phyloP scores from a whole-genome alignment of 2,888 invertebrate species.

The Coenonympha glycerion region DNA sequence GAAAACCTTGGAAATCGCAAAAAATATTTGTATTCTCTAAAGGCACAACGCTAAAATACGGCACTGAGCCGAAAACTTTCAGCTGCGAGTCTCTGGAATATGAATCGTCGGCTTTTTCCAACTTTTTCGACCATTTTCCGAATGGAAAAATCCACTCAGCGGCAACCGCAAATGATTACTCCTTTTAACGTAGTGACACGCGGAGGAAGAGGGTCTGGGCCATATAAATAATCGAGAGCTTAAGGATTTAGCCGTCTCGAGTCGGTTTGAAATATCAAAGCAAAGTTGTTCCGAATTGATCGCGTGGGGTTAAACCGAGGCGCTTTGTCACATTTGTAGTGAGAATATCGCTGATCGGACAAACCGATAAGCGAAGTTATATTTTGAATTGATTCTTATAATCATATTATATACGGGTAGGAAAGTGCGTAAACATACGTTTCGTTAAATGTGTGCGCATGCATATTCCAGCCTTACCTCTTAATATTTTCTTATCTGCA shows the following conservation, averaged over 20 bases:
- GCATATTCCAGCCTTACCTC: conserved; percentile 38
- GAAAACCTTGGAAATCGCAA: no score
- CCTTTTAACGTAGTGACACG: conserved; percentile 50
- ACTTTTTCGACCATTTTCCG: conserved; percentile 63
- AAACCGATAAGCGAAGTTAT: conserved; percentile 10
- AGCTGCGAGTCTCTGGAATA: conserved; percentile 57
- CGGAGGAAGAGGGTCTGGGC: conserved; percentile 40
- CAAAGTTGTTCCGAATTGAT: conserved; percentile 55
- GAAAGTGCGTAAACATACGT: background rate
- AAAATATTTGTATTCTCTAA: conserved; percentile 30
- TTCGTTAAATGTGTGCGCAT: background rate
- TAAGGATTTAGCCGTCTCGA: conserved; percentile 55
- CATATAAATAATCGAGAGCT: conserved; percentile 69
- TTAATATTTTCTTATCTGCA: conserved; percentile 37
- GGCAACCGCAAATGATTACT: conserved; percentile 65
- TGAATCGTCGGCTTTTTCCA: conserved; percentile 55
- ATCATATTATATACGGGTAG: background rate
- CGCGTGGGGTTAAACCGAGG: conserved; percentile 31
- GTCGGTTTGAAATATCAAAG: conserved; percentile 44
- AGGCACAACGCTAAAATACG: conserved; percentile 29
- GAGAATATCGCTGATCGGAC: conserved; percentile 18
- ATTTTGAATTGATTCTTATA: conserved; percentile 3
- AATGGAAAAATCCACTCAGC: conserved; percentile 68
- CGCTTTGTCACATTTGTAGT: conserved; percentile 9
- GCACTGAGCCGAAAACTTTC: conserved; percentile 29